phyloP scores from a whole-genome alignment of 2,113 vertebrate species.

The Verasper variegatus region DNA sequence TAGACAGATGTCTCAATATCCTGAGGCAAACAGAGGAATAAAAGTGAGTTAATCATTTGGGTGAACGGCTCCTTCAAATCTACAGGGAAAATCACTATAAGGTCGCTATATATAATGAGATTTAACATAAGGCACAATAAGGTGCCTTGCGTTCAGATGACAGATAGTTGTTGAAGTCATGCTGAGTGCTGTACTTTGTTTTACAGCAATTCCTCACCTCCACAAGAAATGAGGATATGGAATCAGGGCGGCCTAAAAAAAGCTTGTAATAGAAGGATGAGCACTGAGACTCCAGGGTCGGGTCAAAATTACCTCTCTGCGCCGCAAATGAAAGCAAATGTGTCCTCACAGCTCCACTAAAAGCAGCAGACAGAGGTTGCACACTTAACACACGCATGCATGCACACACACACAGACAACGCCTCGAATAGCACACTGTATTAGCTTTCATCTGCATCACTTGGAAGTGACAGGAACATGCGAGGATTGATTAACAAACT shows the following conservation, averaged over 20 bases:
- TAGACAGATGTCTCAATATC: background rate
- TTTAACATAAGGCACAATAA: background rate
- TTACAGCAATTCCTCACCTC: constrained; percentile 19
- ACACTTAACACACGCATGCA: background rate
- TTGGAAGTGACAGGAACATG: constrained; percentile 43
- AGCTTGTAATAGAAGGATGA: constrained; percentile 69
- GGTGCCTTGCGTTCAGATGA: constrained; percentile 4
- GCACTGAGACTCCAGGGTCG: constrained; percentile 61
- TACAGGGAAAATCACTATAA: too few relatives aligned
- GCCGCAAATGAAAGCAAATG: constrained; percentile 61
- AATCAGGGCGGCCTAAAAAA: constrained; percentile 73
- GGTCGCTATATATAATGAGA: background rate
- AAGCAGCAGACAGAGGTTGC: constrained; percentile 20
- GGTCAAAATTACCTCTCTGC: constrained; percentile 67
- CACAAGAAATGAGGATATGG: constrained; percentile 66
- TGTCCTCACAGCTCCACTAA: constrained; percentile 48
- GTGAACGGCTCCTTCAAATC: too few relatives aligned
- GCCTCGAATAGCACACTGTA: constrained; percentile 28
- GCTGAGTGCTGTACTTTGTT: constrained; percentile 31
- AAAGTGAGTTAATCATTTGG: too few relatives aligned
- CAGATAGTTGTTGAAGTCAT: constrained; percentile 6
- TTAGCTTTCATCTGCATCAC: constrained; percentile 32
- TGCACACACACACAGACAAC: background rate
- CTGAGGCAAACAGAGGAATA: background rate
- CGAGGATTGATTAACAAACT: constrained; percentile 36